A percentile compares a stretch with the other conserved stretches of the same genome.
These are phyloP conservation scores for Nephrotoma flavescens DNA, from an alignment of 2,888 invertebrate species.

Conservation along the genomic window DNA sequence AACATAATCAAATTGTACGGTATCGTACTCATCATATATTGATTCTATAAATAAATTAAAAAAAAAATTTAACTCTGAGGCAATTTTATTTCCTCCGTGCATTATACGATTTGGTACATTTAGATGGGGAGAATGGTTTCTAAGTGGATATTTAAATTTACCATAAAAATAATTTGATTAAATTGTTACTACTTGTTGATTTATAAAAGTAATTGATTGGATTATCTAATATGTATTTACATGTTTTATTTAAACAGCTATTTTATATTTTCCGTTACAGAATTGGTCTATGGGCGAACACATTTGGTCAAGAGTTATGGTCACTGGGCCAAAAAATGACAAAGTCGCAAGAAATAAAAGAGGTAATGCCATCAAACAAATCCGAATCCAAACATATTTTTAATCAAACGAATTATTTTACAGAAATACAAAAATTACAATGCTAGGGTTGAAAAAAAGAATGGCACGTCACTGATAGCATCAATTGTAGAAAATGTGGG, in stretches of 20 bases:
- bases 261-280: constrained; percentile 33
- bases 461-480: constrained; percentile 61
- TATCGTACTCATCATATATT: not conserved
- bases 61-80: not conserved
- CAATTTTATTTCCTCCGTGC: not conserved
- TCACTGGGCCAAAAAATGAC: constrained; percentile 61
- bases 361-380: constrained; percentile 39
- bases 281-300: constrained; percentile 64
- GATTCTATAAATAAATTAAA: not conserved
- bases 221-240: not conserved
- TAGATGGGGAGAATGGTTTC: not conserved
- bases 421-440: constrained; percentile 68
- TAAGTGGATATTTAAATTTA: not conserved
- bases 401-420: constrained; percentile 12
- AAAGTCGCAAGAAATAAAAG: constrained; percentile 59
- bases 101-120: not conserved
- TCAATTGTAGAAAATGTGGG: constrained; percentile 71
- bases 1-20: not conserved
- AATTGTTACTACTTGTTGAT: not conserved
- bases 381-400: not conserved
- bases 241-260: not conserved
- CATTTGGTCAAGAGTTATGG: constrained; percentile 66
- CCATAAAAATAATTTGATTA: not conserved
- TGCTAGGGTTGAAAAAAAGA: constrained; percentile 63
- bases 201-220: not conserved